Evolutionary conservation across 2,113 vertebrate genomes (phyloP).

Genomic region (Halcyon senegalensis): DNA sequence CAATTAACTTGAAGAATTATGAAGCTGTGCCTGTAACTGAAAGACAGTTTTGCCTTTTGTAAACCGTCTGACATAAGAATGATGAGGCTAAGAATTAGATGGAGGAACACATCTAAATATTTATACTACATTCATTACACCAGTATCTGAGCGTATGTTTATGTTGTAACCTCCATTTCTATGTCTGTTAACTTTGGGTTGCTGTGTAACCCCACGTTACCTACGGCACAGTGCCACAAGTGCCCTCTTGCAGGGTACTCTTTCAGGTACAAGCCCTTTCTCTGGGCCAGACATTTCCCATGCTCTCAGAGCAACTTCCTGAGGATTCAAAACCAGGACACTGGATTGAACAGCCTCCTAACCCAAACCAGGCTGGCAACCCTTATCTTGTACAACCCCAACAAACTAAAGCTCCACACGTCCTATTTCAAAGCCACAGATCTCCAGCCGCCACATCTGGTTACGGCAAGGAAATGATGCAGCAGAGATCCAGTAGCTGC

Average conservation of each 20-base stretch:
- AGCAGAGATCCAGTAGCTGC: not conserved
- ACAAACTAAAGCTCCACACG: not conserved
- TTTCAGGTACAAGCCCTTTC: not conserved
- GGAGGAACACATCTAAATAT: conserved; percentile 56
- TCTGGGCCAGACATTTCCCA: not conserved
- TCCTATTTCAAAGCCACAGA: not conserved
- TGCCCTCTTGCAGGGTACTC: not conserved
- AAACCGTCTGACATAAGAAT: conserved; percentile 47
- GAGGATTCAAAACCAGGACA: not conserved
- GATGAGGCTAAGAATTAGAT: conserved; percentile 23
- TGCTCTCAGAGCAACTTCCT: not conserved
- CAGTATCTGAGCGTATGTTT: not conserved
- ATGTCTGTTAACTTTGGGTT: not conserved
- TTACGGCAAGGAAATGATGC: not conserved
- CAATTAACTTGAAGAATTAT: conserved; percentile 30
- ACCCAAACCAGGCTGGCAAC: not conserved
- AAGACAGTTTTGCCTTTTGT: conserved; percentile 10
- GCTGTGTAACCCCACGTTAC: not conserved
- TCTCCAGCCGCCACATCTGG: not conserved
- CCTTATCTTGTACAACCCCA: not conserved
- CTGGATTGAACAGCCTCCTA: not conserved
- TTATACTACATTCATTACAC: not conserved
- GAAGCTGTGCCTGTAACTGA: not conserved
- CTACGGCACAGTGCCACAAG: accelerated
- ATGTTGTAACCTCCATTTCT: not conserved